Evolutionary conservation across 2,888 invertebrate species (phyloP).

Genomic region (Stenodera caucasica): DNA sequence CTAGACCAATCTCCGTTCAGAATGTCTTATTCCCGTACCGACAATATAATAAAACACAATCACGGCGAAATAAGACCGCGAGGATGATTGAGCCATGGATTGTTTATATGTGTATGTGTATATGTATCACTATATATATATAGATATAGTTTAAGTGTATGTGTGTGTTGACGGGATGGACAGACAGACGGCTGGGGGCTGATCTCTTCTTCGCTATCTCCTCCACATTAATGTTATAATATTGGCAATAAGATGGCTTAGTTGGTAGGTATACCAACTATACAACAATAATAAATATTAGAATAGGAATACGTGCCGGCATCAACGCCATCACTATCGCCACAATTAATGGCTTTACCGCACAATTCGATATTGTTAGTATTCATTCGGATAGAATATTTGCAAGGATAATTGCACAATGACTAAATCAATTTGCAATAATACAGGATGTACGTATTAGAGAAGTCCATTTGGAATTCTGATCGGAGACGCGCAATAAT

Average conservation of each 20-base stretch:
- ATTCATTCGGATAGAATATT: too few relatives aligned
- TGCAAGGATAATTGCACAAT: not conserved
- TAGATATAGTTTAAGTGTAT: not conserved
- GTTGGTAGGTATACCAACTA: conserved; percentile 37
- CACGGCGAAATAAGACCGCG: conserved; percentile 54
- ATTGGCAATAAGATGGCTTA: conserved; percentile 40
- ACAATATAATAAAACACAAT: conserved; percentile 56
- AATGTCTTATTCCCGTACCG: conserved; percentile 56
- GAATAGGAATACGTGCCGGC: not conserved
- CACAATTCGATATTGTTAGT: too few relatives aligned
- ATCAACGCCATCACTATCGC: not conserved
- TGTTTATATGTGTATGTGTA: conserved; percentile 45
- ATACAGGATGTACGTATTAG: conserved; percentile 7
- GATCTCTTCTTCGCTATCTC: conserved; percentile 28
- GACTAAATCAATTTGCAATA: not conserved
- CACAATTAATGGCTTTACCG: conserved; percentile 43
- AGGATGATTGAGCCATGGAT: conserved; percentile 56
- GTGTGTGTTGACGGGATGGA: conserved; percentile 1
- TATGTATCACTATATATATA: conserved; percentile 30
- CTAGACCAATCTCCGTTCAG: conserved; percentile 57
- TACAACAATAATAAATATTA: conserved; percentile 37
- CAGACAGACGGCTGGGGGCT: conserved; percentile 44
- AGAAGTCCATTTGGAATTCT: too few relatives aligned
- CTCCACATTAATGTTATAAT: not conserved
- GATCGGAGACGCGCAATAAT: too few relatives aligned